Percentiles rank a stretch among this genome's conserved stretches.
These are phyloP conservation scores for human (Homo sapiens) DNA, from an alignment of 2,113 vertebrate genomes.

Conservation along the genomic window GRCh38 chr9:6308001-6308500, in stretches of 20 bases:
- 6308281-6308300: neutral
- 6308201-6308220: neutral
- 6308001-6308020: neutral
- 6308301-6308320: neutral
- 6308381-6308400: too few relatives aligned
- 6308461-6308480: too few relatives aligned
- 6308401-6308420: too few relatives aligned
- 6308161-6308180: neutral
- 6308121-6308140: neutral
- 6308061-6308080: neutral
- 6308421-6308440: too few relatives aligned
- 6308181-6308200: neutral
- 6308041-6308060: slow-evolving; percentile 3
- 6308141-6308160: neutral
- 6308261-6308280: neutral
- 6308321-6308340: neutral
- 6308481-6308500: too few relatives aligned
- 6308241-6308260: neutral
- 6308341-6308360: neutral
- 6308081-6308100: neutral
- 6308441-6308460: too few relatives aligned
- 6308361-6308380: neutral
- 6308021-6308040: neutral
- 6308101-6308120: neutral
- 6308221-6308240: neutral